Evolutionary conservation across 2,888 invertebrate species (phyloP).

Genomic region (Scaptomyza caliginosa): DNA sequence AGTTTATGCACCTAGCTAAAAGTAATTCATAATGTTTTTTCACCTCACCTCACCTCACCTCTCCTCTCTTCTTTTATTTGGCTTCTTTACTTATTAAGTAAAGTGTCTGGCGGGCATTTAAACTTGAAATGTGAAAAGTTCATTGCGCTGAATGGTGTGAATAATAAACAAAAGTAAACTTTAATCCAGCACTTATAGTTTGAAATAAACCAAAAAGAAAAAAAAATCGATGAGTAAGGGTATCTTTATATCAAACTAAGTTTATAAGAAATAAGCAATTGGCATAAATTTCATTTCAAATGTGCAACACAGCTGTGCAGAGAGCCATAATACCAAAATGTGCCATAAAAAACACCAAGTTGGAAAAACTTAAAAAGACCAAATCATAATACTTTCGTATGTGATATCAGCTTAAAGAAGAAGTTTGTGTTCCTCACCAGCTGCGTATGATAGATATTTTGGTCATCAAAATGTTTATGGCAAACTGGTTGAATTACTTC

Average conservation of each 20-base stretch:
- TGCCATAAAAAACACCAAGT: constrained; percentile 4
- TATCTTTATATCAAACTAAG: not conserved
- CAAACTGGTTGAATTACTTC: constrained; percentile 1
- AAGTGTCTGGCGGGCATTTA: constrained; percentile 73
- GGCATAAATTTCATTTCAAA: not conserved
- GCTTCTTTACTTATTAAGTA: constrained; percentile 64
- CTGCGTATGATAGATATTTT: constrained; percentile 34
- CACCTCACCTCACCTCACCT: no score
- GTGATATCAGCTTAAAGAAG: not conserved
- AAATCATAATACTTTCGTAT: constrained; percentile 11
- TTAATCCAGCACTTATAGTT: constrained; percentile 20
- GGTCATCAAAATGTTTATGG: constrained; percentile 35
- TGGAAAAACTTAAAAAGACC: not conserved
- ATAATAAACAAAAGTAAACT: constrained; percentile 36
- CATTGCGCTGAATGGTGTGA: constrained; percentile 68
- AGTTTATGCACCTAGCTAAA: constrained; percentile 36
- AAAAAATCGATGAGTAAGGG: not conserved
- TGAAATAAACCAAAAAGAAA: not conserved
- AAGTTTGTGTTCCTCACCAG: constrained; percentile 6
- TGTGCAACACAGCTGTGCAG: constrained; percentile 13
- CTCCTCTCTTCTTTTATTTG: constrained; percentile 3
- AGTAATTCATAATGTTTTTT: constrained; percentile 17
- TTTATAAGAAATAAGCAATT: not conserved
- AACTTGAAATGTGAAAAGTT: constrained; percentile 74
- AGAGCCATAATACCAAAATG: constrained; percentile 3